Percentiles rank a stretch among this genome's conserved stretches.
These are phyloP conservation scores for Dysmachus trigonus DNA, from an alignment of 2,888 invertebrate species.

Conservation along the genomic window DNA sequence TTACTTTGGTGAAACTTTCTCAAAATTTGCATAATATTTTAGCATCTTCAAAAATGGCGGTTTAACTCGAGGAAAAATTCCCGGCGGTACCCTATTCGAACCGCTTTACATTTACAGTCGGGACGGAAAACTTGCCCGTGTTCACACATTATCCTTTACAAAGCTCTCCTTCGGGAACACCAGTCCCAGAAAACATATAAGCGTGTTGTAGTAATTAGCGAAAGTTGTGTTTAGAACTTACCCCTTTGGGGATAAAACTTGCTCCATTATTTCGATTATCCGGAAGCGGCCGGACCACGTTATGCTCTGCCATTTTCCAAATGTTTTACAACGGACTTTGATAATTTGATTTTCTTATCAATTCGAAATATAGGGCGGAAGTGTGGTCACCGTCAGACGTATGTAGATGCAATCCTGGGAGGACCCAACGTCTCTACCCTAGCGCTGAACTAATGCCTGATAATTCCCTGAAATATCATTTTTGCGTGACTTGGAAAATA, in stretches of 20 bases:
- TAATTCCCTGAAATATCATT: not conserved
- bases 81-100: not conserved
- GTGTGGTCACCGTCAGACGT: not conserved
- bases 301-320: not conserved
- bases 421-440: not conserved
- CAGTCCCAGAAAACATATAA: not conserved
- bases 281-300: not conserved
- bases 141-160: not conserved
- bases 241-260: not conserved
- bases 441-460: not conserved
- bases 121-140: not conserved
- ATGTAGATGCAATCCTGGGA: not conserved
- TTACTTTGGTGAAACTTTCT: not conserved
- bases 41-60: not conserved
- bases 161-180: not conserved
- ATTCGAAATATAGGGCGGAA: not conserved
- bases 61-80: not conserved
- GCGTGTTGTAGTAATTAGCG: slow-evolving; percentile 18
- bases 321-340: not conserved
- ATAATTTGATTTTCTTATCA: not conserved
- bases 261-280: slow-evolving; percentile 10
- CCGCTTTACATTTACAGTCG: not conserved
- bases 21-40: not conserved
- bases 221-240: slow-evolving; percentile 21
- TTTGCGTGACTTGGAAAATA: not conserved